A percentile compares a stretch with the other conserved stretches of the same genome.
These are phyloP conservation scores for Magallana nippona DNA, from an alignment of 2,888 invertebrate species.

Conservation along the genomic window DNA sequence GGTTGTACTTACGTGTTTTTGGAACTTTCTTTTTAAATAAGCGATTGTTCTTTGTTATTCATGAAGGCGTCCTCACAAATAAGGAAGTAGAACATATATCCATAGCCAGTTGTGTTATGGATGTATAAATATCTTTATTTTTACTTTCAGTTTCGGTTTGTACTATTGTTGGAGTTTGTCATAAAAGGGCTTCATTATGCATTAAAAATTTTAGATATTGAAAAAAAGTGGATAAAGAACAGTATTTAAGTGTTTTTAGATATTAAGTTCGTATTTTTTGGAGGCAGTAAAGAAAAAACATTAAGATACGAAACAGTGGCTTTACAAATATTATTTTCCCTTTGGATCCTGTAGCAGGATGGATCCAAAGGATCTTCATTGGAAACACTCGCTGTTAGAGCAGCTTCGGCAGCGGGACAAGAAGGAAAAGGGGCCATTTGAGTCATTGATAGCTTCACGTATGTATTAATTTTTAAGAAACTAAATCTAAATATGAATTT, in stretches of 20 bases:
- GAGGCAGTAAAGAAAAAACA: background rate
- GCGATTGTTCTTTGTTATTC: background rate
- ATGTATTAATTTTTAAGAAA: conserved; percentile 47
- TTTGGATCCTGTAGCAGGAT: conserved; percentile 26
- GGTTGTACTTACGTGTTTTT: background rate
- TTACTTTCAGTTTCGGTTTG: conserved; percentile 20
- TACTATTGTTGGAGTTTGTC: no score
- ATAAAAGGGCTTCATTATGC: no score
- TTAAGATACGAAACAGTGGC: conserved; percentile 6
- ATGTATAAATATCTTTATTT: background rate
- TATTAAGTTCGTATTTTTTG: background rate
- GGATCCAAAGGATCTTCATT: conserved; percentile 45
- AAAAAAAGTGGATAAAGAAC: background rate
- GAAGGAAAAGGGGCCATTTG: conserved; percentile 65
- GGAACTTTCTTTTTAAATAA: background rate
- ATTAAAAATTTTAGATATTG: no score
- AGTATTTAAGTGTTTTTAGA: background rate
- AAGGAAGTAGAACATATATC: background rate
- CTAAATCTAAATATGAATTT: no score
- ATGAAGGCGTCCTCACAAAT: background rate
- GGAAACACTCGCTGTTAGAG: conserved; percentile 66
- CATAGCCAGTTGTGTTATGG: background rate
- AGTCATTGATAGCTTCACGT: conserved; percentile 71
- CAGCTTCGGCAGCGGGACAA: conserved; percentile 68
- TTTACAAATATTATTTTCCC: background rate